Base-by-base conservation (phyloP, 2,113 vertebrate species). In the Grallaria varia region DNA sequence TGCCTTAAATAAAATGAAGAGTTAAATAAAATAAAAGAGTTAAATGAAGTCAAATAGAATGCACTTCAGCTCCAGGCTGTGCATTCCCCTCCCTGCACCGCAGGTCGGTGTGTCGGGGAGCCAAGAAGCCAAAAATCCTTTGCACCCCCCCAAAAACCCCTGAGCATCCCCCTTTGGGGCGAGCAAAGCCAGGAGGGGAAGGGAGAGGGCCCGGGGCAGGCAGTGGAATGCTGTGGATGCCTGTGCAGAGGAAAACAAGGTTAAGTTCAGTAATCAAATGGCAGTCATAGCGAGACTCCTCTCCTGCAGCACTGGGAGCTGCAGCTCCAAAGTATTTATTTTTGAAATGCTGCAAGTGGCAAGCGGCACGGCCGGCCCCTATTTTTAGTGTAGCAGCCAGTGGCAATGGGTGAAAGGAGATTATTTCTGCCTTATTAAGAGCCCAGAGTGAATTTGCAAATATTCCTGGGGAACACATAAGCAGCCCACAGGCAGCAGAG, bases 301-400 rank as follows among this genome's bases (percentile, higher is more conserved):
- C 58, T 89, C 84, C 92, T 94, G 94, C 95, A 94, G 92, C 95
- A 88, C 91, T 77, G 44, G 7, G 44, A 77, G 59, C 94, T n/a
- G 89, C 89, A 73, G 93, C 93, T 84, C 95, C 79, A 1, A 75
- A 93, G 85, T 53, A 63, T 84, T 82, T 90, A 53, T 96, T 63
- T 93, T 7, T 58, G 75, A 79, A 91, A 76, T 44, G 92, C 93
- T 94, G 96, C 94, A 87, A 97, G 96, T 83, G 95, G 94, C 93
- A 78, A 89, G 95, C 89, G 20, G 95, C 18, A 52, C 47, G 37
- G 75, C 11, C 78, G 35, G 49, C 10, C 89, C 89, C 93, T 89
- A 84, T 92, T 95, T 96, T 93, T 93, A 95, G 94, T 21, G 83
- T 6, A 39, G 95, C 94, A 95, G 95, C 68, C 91, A 59, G 89